phyloP scores from a whole-genome alignment of 1,140 invertebrate genomes.

The Eupristina koningsbergeri region DNA sequence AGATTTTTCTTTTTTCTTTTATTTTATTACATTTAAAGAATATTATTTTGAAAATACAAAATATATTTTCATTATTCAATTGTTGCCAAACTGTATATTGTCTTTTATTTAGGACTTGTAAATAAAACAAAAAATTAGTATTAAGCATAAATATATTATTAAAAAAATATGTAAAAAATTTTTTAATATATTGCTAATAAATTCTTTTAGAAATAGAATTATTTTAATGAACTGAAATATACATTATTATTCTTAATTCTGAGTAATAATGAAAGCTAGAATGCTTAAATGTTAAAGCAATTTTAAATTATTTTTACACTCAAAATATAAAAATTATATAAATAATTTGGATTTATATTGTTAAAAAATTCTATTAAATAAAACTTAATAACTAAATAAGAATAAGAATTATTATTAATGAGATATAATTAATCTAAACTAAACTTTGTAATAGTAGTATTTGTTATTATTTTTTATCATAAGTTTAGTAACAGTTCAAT shows the following conservation, averaged over 20 bases:
- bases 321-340: not conserved
- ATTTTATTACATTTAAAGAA: not conserved
- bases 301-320: not conserved
- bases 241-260: not conserved
- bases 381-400: not conserved
- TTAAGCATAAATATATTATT: conserved; percentile 29
- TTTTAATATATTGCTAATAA: not conserved
- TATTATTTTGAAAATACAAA: conserved; percentile 19
- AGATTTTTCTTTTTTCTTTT: conserved; percentile 13
- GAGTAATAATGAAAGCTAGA: not conserved
- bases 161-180: no score
- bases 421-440: not conserved
- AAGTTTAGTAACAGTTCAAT: conserved; percentile 39
- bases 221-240: not conserved
- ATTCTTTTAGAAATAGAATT: not conserved
- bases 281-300: not conserved
- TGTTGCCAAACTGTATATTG: conserved; percentile 53
- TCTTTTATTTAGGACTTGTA: conserved; percentile 32
- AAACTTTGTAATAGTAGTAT: conserved; percentile 43
- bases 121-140: conserved; percentile 46
- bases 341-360: not conserved
- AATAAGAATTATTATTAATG: not conserved
- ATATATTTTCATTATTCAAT: conserved; percentile 21
- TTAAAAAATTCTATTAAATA: not conserved
- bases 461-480: conserved; percentile 34